These are phyloP conservation scores for Piscicola geometra DNA, from an alignment of 2,888 invertebrate genomes.

Conservation along the genomic window DNA sequence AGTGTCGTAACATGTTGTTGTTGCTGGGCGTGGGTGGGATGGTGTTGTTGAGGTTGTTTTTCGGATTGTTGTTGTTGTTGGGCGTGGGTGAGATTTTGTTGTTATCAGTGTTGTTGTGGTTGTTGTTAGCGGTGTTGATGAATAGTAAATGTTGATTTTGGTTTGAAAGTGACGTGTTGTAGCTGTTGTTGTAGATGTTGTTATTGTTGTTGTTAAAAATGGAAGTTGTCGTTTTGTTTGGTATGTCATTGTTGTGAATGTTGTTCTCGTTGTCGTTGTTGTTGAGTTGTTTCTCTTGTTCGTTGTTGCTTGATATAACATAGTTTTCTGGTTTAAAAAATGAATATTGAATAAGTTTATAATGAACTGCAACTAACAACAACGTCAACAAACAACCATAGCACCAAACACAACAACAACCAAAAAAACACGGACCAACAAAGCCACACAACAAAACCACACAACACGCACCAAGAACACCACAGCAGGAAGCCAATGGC, in stretches of 20 bases:
- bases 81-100: neutral
- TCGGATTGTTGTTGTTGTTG: conserved; percentile 15
- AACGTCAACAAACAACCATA: neutral
- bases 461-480: conserved; percentile 51
- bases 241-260: neutral
- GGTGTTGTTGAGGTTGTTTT: conserved; percentile 10
- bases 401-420: neutral
- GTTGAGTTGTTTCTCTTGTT: neutral
- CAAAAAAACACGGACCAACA: too few relatives aligned
- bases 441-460: neutral
- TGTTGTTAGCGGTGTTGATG: neutral
- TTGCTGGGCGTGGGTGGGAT: neutral
- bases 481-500: conserved; percentile 55
- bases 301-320: neutral
- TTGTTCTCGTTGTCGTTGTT: neutral
- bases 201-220: neutral
- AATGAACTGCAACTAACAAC: neutral
- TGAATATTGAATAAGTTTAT: neutral
- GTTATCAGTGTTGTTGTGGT: neutral
- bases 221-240: neutral
- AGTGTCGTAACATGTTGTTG: conserved; percentile 34
- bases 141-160: too few relatives aligned
- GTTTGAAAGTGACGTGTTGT: neutral
- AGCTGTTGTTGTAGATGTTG: neutral
- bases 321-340: neutral